Evolutionary conservation across 2,113 vertebrate species (phyloP), one percentile per base, ranked within the genome.

Genomic region (Calidris pugnax): DNA sequence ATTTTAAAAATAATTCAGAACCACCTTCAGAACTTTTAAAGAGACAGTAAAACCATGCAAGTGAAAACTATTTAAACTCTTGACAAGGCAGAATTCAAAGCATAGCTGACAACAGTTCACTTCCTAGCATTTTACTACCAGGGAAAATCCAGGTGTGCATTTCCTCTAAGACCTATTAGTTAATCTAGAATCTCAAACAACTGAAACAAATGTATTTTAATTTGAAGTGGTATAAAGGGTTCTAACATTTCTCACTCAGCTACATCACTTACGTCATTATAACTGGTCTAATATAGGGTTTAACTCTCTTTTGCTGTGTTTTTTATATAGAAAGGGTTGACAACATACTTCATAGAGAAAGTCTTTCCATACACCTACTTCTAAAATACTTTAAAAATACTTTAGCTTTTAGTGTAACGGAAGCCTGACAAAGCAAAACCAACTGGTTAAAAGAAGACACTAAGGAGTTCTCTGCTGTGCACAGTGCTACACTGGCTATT

Each of bases 101-200:
- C 23, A 73, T 23, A 26, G 35, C 14, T 55, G 23, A 62, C 32
- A 32, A 48, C n/a, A 80, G 9, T 28, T 84, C 16, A n/a, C 27
- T n/a, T 68, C 56, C 71, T 23, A 7, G n/a, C 19, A 60, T 53
- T 69, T 63, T 57, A 45, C 9, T 41, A 33, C 20, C 16, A 4
- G 37, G 27, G 22, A 64, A 89, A 69, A 69, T 43, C 15, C 64
- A 77, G 13, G 4, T 23, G 20, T 2, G 3, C 0, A 0, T 60
- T 72, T 79, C 33, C 53, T 72, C 22, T 50, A 12, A 23, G 35
- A 75, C 22, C 62, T 37, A 24, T 63, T 20, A 88, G 28, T n/a
- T 86, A 73, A 80, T 37, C 37, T 32, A 53, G 3, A 81, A 10
- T 56, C 20, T 78, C 43, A 37, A 56, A 78, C 68, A 30, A 53